Conservation (phyloP, 1,140 invertebrate genomes). For the Meloidogyne exigua region DNA sequence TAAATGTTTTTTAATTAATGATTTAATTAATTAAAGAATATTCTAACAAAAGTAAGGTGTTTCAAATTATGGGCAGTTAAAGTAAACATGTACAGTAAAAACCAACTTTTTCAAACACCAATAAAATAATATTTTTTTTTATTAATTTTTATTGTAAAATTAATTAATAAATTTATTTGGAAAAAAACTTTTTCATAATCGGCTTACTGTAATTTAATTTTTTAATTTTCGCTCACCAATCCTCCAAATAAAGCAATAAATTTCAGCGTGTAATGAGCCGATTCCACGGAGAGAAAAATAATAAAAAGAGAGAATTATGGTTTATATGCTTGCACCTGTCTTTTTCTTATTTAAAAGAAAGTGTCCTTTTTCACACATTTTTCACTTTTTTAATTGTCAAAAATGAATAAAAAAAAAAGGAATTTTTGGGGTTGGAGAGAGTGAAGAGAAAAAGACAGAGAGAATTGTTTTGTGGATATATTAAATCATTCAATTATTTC, state of each 20-base stretch:
- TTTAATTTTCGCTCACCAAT: background rate
- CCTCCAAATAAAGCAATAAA: background rate
- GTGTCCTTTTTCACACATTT: background rate
- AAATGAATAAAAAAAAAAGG: background rate
- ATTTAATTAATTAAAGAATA: too few relatives aligned
- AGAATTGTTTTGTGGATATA: too few relatives aligned
- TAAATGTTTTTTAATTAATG: too few relatives aligned
- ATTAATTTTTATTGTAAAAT: too few relatives aligned
- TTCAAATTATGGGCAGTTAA: too few relatives aligned
- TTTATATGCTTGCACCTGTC: background rate
- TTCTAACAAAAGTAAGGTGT: too few relatives aligned
- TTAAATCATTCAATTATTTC: background rate
- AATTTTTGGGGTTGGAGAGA: background rate
- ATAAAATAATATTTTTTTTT: too few relatives aligned
- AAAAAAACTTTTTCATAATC: background rate
- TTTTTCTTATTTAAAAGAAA: background rate
- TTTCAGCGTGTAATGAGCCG: background rate
- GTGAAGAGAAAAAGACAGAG: too few relatives aligned
- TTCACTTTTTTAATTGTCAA: slow-evolving; percentile 2
- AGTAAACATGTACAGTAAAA: too few relatives aligned
- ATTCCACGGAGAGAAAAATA: background rate
- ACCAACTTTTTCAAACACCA: too few relatives aligned
- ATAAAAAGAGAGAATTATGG: background rate
- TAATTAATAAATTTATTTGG: too few relatives aligned
- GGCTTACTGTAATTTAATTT: background rate